Evolutionary conservation across 2,888 invertebrate species (phyloP), one percentile per base, ranked within the genome.

Genomic region (Tanytarsus gracilentus): DNA sequence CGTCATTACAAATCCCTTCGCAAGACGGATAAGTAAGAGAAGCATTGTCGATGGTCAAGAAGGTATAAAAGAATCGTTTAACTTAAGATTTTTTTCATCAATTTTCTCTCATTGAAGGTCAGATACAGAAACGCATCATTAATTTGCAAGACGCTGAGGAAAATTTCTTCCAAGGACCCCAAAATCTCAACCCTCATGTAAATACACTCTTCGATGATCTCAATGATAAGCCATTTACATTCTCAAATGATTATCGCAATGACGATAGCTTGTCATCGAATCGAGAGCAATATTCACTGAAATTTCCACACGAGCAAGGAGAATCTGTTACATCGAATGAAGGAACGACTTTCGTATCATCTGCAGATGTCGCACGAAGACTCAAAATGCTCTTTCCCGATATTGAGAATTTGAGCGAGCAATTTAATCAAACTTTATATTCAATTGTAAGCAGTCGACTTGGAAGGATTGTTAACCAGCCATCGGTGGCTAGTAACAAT

Each of bases 301-400:
- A 58, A 40, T 48, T 58, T 58, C 58, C 58, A 2, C 40, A 56
- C 1, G 58, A 58, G 26, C 25, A 27, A 25, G 6, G 14, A 40
- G 5, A 14, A n/a, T n/a, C n/a, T 25, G 14, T 16, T 16, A 40
- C 21, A 56, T 33, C 36, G 2, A 58, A 48, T 48, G 4, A 58
- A 18, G 58, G 30, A 48, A 58, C n/a, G n/a, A n/a, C 27, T 18
- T 21, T 21, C 6, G n/a, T 58, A 2, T 48, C 58, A 21, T 27
- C 58, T 11, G 16, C 58, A 1, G 58, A 58, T 29, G 29, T 58
- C 23, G 58, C 29, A 30, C 26, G 30, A 14, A 21, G 68, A 9
- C 66, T 67, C 6, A 66, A 69, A 60, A 72, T 75, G 63, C 72
- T 77, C 50, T 79, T 79, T 64, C 79, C 79, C 3, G 77, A 76